phyloP scores from a whole-genome alignment of 2,888 invertebrate species.

The Microplitis manilae region DNA sequence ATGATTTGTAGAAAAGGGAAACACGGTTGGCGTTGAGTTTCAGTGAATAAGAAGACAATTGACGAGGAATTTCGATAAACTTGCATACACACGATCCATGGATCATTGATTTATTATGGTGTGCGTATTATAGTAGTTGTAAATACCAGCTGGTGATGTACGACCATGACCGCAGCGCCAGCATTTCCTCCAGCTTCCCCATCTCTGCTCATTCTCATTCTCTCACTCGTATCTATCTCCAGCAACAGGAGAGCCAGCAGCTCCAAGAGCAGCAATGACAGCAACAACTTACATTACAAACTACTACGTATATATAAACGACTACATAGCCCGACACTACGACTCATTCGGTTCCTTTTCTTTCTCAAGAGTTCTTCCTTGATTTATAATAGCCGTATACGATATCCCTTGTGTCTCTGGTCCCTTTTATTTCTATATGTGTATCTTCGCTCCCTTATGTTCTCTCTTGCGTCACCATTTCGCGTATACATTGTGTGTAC shows the following conservation, averaged over 20 bases:
- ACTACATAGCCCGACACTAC: slow-evolving; percentile 1
- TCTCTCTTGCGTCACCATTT: slow-evolving; percentile 42
- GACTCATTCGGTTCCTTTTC: slow-evolving; percentile 33
- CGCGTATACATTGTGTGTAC: slow-evolving; percentile 26
- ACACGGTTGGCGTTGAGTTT: slow-evolving; percentile 17
- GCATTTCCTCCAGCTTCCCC: slow-evolving; percentile 40
- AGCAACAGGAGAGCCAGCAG: background rate
- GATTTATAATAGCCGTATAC: slow-evolving; percentile 56
- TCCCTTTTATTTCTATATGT: slow-evolving; percentile 36
- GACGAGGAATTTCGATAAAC: slow-evolving; percentile 57
- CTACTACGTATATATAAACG: background rate
- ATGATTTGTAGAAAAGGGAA: slow-evolving; percentile 13
- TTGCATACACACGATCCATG: slow-evolving; percentile 50
- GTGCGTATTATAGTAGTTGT: slow-evolving; percentile 49
- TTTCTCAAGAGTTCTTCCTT: slow-evolving; percentile 52
- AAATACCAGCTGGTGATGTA: slow-evolving; percentile 61
- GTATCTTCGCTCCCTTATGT: slow-evolving; percentile 37
- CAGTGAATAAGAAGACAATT: background rate
- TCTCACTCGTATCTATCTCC: slow-evolving; percentile 31
- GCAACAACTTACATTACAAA: slow-evolving; percentile 23
- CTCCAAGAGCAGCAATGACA: background rate
- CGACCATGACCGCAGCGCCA: slow-evolving; percentile 53
- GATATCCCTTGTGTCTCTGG: slow-evolving; percentile 50
- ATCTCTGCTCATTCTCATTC: slow-evolving; percentile 30
- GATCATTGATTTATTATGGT: slow-evolving; percentile 64